Evolutionary conservation across 2,888 invertebrate species (phyloP), one percentile per base, ranked within the genome.

Genomic region (Oscheius sp.): DNA sequence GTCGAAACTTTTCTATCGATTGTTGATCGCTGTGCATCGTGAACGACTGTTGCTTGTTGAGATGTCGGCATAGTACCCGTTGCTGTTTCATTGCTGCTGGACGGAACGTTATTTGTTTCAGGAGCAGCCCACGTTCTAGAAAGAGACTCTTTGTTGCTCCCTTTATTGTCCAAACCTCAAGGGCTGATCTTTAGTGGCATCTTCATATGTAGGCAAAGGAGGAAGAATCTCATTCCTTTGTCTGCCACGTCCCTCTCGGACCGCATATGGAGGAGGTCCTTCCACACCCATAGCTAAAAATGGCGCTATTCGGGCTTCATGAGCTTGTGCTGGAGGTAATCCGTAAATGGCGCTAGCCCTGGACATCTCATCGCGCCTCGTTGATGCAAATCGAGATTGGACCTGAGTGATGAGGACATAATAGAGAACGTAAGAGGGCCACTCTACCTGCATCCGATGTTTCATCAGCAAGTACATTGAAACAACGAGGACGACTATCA

Each of bases 381-480:
- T 76, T 32, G 76, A 53, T 10, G 78, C 75, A 65, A 79, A 80
- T n/a, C 80, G 79, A 32, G 80, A 80, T 74, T 82, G 82, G 29
- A 82, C 81, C 79, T 81, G 65, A 70, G 29, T 29, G 10, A 70
- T 65, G 53, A 66, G 50, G 32, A 32, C 51, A n/a, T 70, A 53
- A 37, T 50, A 37, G 21, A 11, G 1, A 21, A 21, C 21, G 29
- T 21, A 42, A 42, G 42, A 42, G 42, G 42, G 42, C 42, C 42
- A 42, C 32, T n/a, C 50, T 62, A 85, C 87, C 81, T 88, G 88
- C 87, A 88, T 88, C 62, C 88, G 79, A 76, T 88, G 88, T 65
- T 88, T 88, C 86, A 88, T 86, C 62, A 88, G 76, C 48, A 88
- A 79, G 75, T 88, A 88, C 87, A 88, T 87, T 33, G 84, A 84